Conservation (phyloP, 92 coral and sea anemone genomes). For the Plumapathes pennacea region DNA sequence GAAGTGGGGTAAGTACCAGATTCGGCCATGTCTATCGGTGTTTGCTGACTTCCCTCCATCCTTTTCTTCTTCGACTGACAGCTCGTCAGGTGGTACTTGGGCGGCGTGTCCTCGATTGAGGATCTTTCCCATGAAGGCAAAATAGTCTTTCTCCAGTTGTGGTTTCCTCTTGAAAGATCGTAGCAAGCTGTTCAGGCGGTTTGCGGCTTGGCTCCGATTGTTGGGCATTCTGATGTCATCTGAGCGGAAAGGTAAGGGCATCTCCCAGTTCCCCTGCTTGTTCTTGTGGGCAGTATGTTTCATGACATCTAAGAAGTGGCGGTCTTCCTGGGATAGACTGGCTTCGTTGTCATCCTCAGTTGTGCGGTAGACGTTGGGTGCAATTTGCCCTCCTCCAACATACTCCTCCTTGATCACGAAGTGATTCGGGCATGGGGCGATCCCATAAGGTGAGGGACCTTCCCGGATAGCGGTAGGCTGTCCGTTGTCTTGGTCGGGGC, state of each 20-base stretch:
- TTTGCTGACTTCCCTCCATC: too few relatives aligned
- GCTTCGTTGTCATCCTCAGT: slow-evolving; percentile 11
- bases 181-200: not conserved
- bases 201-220: not conserved
- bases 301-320: slow-evolving; percentile 15
- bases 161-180: not conserved
- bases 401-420: slow-evolving; percentile 3
- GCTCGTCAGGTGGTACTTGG: slow-evolving; percentile 2
- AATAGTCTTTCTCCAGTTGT: not conserved
- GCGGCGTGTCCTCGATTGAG: not conserved
- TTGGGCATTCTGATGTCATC: not conserved
- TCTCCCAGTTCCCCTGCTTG: slow-evolving; percentile 23
- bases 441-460: not conserved
- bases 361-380: slow-evolving; percentile 12
- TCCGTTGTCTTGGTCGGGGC: not conserved
- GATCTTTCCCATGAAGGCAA: not conserved
- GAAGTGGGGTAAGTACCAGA: slow-evolving; percentile 14
- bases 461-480: not conserved
- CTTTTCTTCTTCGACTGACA: too few relatives aligned
- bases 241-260: slow-evolving; percentile 18
- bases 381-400: not conserved
- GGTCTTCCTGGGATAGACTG: slow-evolving; percentile 19
- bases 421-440: slow-evolving; percentile 3
- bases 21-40: not conserved
- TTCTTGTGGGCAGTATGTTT: slow-evolving; percentile 4